Percentiles rank a stretch among this genome's conserved stretches.
These are phyloP conservation scores for Spinus pinus DNA, from an alignment of 2,797 vertebrate species.

Conservation along the genomic window DNA sequence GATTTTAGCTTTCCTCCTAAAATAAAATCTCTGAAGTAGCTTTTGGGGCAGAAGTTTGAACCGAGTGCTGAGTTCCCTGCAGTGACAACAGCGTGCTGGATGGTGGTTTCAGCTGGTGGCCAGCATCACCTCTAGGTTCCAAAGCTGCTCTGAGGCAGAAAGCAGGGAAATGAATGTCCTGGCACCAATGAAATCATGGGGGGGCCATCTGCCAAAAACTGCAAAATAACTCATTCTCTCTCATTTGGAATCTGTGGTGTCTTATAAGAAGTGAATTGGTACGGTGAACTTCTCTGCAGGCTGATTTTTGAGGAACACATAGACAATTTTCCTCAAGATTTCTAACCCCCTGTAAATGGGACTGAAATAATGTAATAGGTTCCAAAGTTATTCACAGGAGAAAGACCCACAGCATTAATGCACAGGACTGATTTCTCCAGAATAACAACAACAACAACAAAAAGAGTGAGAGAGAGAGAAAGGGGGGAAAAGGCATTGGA, in stretches of 20 bases:
- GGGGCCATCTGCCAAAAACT: not conserved
- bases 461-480: too few species aligned
- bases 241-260: not conserved
- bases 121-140: not conserved
- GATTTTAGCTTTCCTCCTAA: not conserved
- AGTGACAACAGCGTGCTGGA: fast-evolving
- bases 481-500: fast-evolving
- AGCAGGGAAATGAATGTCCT: fast-evolving
- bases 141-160: not conserved
- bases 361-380: not conserved
- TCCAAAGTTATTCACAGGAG: not conserved
- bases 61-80: fast-evolving
- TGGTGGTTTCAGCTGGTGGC: not conserved
- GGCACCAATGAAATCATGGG: not conserved
- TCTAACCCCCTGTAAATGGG: not conserved
- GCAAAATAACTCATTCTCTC: not conserved
- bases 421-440: not conserved
- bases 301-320: not conserved
- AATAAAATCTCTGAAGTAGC: not conserved
- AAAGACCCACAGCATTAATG: not conserved
- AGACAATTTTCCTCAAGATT: not conserved
- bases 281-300: not conserved
- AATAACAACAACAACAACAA: not conserved
- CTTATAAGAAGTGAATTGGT: fast-evolving
- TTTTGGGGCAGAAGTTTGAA: not conserved